Base-by-base conservation (phyloP, 2,888 invertebrate species). In the Sarcophaga subvicina region DNA sequence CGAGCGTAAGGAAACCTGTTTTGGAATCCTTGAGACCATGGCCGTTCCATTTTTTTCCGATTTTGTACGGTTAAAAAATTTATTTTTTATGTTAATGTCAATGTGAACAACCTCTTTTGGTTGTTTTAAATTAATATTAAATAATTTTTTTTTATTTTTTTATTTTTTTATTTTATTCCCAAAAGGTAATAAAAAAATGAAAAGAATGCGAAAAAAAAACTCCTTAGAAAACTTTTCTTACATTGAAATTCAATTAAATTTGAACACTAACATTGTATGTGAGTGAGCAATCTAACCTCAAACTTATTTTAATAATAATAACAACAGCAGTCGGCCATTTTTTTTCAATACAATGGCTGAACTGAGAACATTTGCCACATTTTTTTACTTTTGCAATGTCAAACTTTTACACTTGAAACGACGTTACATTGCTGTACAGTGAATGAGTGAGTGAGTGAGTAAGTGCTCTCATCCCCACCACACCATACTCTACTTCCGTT, bases 361-460 rank as follows among this genome's bases (percentile, higher is more conserved):
- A 77, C 80, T 86, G 80, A 84, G 81, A 79, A 37, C 73, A 47
- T 64, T 80, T 87, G 84, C 87, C 84, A 78, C 87, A 87, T 87
- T 87, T 37, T 37, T 37, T 37, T 37, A 76, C 78, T 17, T 14
- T 54, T 79, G 83, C 87, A 91, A 91, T 90, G 92, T 90, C 90
- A 92, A 92, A 92, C 89, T 92, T 92, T 91, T 91, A 91, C 92
- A 92, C 92, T 92, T 92, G 92, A 91, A 89, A 90, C 87, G 89
- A 90, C 87, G 88, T 83, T 71, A 78, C 47, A 66, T 71, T 83
- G 71, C 47, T 75, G 27, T 60, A 49, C 3, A 59, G 76, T 77
- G 37, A n/a, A 59, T 71, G 63, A 78, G 69, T 27, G 73, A 75
- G 8, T 37, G 37, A 37, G 37, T 37, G 37, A 37, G 37, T 1